A percentile compares a stretch with the other conserved stretches of the same genome.
phyloP scores from a whole-genome alignment of 2,113 vertebrate genomes.

The Clarias magur region DNA sequence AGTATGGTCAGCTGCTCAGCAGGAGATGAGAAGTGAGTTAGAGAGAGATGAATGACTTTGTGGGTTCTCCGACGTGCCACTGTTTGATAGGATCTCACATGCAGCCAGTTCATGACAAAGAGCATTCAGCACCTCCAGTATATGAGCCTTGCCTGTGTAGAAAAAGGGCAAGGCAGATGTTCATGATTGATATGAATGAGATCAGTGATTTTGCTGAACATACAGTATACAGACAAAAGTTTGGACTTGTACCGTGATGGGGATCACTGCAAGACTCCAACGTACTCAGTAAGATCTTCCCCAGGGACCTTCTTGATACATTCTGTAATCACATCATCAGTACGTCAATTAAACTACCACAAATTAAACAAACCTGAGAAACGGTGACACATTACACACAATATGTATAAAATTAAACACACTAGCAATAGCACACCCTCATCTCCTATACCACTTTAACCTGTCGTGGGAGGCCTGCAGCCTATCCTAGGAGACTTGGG shows the following conservation, averaged over 20 bases:
- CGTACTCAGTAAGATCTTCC: conserved; percentile 89
- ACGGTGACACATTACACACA: neutral
- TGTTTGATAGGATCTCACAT: conserved; percentile 78
- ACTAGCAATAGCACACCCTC: no score
- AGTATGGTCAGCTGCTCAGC: conserved; percentile 53
- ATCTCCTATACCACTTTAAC: no score
- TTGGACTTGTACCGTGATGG: conserved; percentile 74
- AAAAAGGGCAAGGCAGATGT: conserved; percentile 32
- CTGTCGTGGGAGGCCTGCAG: no score
- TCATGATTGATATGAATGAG: neutral
- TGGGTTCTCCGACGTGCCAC: conserved; percentile 62
- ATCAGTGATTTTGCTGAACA: neutral
- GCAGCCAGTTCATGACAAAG: conserved; percentile 82
- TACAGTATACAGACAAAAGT: neutral
- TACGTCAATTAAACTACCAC: neutral
- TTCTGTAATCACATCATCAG: conserved; percentile 71
- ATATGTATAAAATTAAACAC: neutral
- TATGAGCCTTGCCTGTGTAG: conserved; percentile 73
- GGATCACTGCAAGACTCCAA: conserved; percentile 83
- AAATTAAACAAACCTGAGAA: neutral
- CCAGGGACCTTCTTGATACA: conserved; percentile 83
- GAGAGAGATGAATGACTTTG: conserved; percentile 66
- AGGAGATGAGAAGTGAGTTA: conserved; percentile 65
- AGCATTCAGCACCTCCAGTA: conserved; percentile 80
- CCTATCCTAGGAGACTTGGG: no score